Evolutionary conservation across 2,888 invertebrate species (phyloP).

Genomic region (Ellobium chinense): DNA sequence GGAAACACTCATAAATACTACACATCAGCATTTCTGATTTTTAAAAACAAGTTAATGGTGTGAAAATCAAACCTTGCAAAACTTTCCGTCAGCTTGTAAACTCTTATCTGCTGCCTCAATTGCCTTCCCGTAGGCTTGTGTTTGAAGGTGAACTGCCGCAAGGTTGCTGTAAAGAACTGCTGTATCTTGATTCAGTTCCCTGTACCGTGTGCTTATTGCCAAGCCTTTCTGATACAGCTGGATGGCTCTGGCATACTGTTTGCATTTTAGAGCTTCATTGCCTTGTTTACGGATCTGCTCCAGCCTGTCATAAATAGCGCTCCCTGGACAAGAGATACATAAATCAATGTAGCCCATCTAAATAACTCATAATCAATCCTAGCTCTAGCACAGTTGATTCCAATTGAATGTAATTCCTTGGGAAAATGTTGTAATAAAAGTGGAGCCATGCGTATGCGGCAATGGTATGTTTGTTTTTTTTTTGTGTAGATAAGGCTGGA

Average conservation of each 20-base stretch:
- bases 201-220: not conserved
- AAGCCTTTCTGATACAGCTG: conserved; percentile 33
- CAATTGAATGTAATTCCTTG: too few relatives aligned
- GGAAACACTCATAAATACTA: too few relatives aligned
- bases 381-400: too few relatives aligned
- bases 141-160: conserved; percentile 33
- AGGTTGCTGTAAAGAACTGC: conserved; percentile 47
- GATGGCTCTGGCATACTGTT: conserved; percentile 6
- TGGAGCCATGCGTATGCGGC: too few relatives aligned
- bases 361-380: too few relatives aligned
- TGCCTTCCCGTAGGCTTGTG: not conserved
- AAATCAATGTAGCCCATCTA: too few relatives aligned
- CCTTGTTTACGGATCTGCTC: conserved; percentile 20
- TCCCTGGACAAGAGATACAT: too few relatives aligned
- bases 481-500: too few relatives aligned
- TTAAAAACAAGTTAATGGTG: too few relatives aligned
- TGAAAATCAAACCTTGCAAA: conserved; percentile 14
- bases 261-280: conserved; percentile 22
- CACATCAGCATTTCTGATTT: too few relatives aligned
- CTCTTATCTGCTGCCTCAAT: conserved; percentile 23
- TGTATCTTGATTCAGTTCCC: conserved; percentile 1
- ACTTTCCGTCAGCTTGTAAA: not conserved
- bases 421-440: too few relatives aligned
- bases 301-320: not conserved
- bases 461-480: too few relatives aligned